phyloP scores from a whole-genome alignment of 2,113 vertebrate genomes.

The Saguinus midas region DNA sequence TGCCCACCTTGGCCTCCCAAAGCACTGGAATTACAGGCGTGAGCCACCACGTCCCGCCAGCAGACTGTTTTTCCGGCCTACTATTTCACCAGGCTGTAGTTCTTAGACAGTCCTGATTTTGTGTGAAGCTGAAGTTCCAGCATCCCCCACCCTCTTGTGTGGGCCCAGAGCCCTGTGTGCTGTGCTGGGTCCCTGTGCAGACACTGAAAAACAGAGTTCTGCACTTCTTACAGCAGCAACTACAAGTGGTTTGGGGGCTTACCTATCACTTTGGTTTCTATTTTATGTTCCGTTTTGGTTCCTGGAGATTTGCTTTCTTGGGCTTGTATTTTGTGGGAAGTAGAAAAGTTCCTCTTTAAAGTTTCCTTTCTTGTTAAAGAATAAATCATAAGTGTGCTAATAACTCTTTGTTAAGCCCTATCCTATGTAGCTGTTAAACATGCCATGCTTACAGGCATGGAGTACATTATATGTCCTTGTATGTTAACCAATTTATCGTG shows the following conservation, averaged over 20 bases:
- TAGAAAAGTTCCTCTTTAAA: no score
- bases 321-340: neutral
- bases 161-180: neutral
- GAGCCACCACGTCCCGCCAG: neutral
- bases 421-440: no score
- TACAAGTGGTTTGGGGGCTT: neutral
- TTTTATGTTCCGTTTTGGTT: conserved; percentile 1
- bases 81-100: neutral
- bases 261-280: neutral
- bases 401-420: no score
- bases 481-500: no score
- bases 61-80: neutral
- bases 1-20: no score
- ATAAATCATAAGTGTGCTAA: no score
- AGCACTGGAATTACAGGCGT: no score
- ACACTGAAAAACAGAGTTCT: neutral
- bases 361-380: no score
- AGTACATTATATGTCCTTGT: no score
- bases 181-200: neutral
- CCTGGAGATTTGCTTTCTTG: conserved; percentile 19
- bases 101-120: neutral
- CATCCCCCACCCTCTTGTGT: neutral
- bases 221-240: neutral
- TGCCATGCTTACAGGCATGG: no score
- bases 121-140: neutral